Conservation (phyloP, 1,140 invertebrate species). For the Zaprionus kolodkinae region DNA sequence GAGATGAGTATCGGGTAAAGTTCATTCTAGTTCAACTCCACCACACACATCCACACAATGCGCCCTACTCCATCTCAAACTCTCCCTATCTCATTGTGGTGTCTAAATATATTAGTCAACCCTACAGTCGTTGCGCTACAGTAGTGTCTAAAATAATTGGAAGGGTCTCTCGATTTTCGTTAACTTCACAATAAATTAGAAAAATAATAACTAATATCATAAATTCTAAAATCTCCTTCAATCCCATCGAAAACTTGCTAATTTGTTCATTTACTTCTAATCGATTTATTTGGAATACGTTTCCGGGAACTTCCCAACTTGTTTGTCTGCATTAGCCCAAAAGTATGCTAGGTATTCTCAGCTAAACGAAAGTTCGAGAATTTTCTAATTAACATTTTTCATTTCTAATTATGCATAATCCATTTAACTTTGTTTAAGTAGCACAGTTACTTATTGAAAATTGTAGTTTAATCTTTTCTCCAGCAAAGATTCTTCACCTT, state of each 20-base stretch:
- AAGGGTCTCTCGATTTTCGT: not conserved
- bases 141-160: not conserved
- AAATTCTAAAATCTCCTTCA: no score
- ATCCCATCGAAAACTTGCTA: no score
- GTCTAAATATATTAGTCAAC: not conserved
- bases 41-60: not conserved
- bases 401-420: no score
- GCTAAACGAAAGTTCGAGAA: no score
- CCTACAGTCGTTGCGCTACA: not conserved
- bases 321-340: conserved; percentile 5
- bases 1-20: not conserved
- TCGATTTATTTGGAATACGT: not conserved
- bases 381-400: no score
- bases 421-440: no score
- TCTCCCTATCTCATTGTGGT: no score
- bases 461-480: not conserved
- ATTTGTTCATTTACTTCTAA: no score
- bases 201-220: not conserved
- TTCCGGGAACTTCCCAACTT: not conserved
- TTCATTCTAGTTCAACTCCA: not conserved
- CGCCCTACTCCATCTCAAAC: no score
- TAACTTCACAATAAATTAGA: not conserved
- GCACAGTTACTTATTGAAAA: no score
- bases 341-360: conserved; percentile 3
- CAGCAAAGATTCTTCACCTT: not conserved